Base-by-base conservation (phyloP, 2,888 invertebrate genomes). In the Autographa gamma region DNA sequence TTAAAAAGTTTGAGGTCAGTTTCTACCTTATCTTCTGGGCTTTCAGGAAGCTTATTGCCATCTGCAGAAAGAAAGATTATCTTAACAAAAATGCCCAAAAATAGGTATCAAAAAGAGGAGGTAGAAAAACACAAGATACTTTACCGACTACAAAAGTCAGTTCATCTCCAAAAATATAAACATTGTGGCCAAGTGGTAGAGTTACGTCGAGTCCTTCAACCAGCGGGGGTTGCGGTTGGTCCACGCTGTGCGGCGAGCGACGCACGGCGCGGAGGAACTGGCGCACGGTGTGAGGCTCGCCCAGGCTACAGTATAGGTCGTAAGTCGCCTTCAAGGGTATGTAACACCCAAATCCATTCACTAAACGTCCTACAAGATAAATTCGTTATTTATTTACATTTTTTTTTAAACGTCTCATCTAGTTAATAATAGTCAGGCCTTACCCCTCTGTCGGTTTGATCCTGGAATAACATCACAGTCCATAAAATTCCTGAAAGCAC, bases 401-500 rank as follows among this genome's bases (percentile, higher is more conserved):
- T 38, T 38, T 11, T 38, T 38, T 6, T 34, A 34, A 34, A 8
- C 8, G 34, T 34, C 34, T 25, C 25, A 25, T 25, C 25, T 25
- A 54, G 18, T 8, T 11, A 19, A 2, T 9, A 54, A 54, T 54
- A 19, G 9, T 18, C 9, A 56, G 25, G 13, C 54, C 11, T 25
- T 86, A 96, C 96, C 96, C 89, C 86, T 92, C 80, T 91, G 91
- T 59, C 88, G 88, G 72, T 92, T 92, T 60, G 84, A 83, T 59
- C 93, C 91, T 4, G 94, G 93, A 76, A 96, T 91, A 66, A 96
- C 85, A 81, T 95, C 94, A 1, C 86, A 86, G 58, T 96, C 92
- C 90, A 97, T 93, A 79, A 97, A 96, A 59, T 86, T 90, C 82
- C 94, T 91, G 64, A 97, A 96, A 41, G 96, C 96, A 72, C 85